Evolutionary conservation across 2,797 vertebrate genomes (phyloP).

Genomic region (Arremon aurantiirostris): DNA sequence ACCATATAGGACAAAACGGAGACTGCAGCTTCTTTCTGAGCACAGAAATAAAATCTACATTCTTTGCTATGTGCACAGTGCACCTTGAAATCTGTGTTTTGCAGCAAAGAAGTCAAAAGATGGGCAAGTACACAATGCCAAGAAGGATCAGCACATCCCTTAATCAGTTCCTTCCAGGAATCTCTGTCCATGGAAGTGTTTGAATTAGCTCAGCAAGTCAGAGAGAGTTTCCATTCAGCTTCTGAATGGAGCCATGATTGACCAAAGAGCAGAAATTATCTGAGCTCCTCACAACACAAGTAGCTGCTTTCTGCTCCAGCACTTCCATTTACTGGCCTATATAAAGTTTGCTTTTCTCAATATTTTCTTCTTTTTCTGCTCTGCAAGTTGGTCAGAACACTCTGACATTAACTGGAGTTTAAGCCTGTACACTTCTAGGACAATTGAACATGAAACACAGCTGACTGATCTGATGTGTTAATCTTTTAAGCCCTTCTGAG

Average conservation of each 20-base stretch:
- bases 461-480: not conserved
- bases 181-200: not conserved
- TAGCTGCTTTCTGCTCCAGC: not conserved
- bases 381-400: not conserved
- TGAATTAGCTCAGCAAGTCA: not conserved
- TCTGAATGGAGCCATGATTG: not conserved
- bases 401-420: not conserved
- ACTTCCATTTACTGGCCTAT: not conserved
- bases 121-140: not conserved
- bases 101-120: not conserved
- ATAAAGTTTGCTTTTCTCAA: not conserved
- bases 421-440: not conserved
- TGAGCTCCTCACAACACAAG: not conserved
- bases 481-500: not conserved
- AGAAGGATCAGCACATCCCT: not conserved
- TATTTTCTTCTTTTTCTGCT: not conserved
- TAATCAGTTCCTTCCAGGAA: not conserved
- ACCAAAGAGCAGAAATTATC: not conserved
- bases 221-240: not conserved
- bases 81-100: not conserved
- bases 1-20: rapidly evolving
- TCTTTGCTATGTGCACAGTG: not conserved
- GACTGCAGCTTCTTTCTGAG: not conserved
- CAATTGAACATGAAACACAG: not conserved
- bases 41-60: not conserved